These are phyloP conservation scores for Zelleria hepariella DNA, from an alignment of 2,888 invertebrate species.

Conservation along the genomic window DNA sequence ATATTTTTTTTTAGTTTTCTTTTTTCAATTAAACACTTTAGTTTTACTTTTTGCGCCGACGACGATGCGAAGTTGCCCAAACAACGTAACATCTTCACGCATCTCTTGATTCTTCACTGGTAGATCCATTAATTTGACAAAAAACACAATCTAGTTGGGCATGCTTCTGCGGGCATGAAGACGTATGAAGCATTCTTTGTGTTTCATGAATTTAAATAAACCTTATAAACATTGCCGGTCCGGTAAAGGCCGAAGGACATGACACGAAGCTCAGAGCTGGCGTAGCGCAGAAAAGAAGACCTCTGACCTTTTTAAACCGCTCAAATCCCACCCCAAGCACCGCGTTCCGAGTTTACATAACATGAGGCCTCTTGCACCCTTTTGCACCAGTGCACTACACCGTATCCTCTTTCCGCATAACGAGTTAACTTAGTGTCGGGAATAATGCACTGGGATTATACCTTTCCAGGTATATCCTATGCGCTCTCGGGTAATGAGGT, in stretches of 20 bases:
- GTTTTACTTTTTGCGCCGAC: too few species aligned
- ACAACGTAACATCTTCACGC: too few species aligned
- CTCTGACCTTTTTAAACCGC: background rate
- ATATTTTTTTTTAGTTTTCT: too few species aligned
- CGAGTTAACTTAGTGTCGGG: constrained; percentile 14
- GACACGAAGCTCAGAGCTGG: constrained; percentile 8
- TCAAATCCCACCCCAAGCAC: background rate
- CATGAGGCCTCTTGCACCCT: constrained; percentile 27
- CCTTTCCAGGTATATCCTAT: background rate
- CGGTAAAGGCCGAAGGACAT: background rate
- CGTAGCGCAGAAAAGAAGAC: too few species aligned
- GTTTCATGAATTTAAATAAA: too few species aligned
- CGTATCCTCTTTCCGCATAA: constrained; percentile 34
- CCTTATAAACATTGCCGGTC: constrained; percentile 3
- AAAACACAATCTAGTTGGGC: too few species aligned
- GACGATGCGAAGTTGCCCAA: too few species aligned
- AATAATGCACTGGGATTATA: constrained; percentile 8
- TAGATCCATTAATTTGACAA: too few species aligned
- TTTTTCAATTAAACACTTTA: too few species aligned
- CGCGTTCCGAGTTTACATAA: constrained; percentile 23
- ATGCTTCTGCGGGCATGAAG: too few species aligned
- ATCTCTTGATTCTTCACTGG: too few species aligned
- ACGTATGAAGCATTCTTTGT: too few species aligned
- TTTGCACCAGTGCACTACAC: constrained; percentile 16
- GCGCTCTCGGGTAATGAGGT: constrained; percentile 3